Evolutionary conservation across 2,113 vertebrate genomes (phyloP).

Genomic region (Calonectris borealis): DNA sequence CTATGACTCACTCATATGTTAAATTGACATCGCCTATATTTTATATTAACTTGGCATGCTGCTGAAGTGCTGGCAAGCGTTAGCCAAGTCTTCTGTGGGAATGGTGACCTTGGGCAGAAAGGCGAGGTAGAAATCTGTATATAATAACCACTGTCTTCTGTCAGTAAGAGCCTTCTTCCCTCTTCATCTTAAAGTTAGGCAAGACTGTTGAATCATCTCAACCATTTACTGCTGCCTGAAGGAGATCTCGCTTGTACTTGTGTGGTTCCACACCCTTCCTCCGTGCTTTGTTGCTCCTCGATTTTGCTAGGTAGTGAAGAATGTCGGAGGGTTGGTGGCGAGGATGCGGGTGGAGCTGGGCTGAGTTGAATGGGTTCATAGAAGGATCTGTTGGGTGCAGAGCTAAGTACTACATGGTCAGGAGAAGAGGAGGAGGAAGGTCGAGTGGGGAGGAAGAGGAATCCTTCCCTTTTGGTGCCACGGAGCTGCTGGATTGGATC

Average conservation of each 20-base stretch:
- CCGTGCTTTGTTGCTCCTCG: neutral
- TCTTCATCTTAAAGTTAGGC: neutral
- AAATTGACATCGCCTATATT: neutral
- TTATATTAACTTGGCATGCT: neutral
- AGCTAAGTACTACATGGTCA: fast-evolving
- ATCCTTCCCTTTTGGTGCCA: neutral
- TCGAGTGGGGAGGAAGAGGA: neutral
- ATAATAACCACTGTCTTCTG: neutral
- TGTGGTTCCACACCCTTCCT: neutral
- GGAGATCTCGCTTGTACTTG: too few relatives aligned
- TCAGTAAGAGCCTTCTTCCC: neutral
- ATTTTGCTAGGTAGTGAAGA: neutral
- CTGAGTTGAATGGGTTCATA: neutral
- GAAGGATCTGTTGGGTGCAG: neutral
- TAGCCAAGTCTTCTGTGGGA: neutral
- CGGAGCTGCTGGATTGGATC: neutral
- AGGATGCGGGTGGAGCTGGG: neutral
- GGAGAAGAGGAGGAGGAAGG: neutral
- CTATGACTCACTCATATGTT: fast-evolving
- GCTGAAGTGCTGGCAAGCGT: neutral
- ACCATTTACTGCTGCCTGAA: neutral
- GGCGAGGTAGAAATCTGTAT: neutral
- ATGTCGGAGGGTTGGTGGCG: neutral
- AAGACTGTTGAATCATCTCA: neutral
- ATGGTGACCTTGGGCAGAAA: neutral